Base-by-base conservation (phyloP, 2,888 invertebrate genomes). In the Pediacus dermestoides region DNA sequence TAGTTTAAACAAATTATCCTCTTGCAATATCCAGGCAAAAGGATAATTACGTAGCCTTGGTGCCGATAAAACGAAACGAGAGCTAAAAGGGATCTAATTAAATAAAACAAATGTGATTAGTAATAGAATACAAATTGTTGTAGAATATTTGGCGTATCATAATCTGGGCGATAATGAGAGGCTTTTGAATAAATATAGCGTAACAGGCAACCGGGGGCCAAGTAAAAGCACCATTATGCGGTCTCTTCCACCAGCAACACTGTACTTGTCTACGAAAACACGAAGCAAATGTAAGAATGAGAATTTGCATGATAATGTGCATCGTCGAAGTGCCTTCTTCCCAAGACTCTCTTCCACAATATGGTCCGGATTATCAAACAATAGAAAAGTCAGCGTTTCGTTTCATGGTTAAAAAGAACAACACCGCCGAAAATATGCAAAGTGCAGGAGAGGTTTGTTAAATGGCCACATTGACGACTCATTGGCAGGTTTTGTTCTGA, bases 291-390 rank as follows among this genome's bases (percentile, higher is more conserved):
- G 66, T 66, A 67, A 68, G 66, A 66, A 66, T 62, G 58, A 56
- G 62, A 64, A 68, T 68, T 68, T 68, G 65, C 68, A 68, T 68
- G 64, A 65, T 66, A 68, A 68, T 68, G 63, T 58, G 50, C 52
- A 57, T 52, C 48, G 59, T 55, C 55, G 57, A 61, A 66, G 63
- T 63, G 58, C 62, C n/a, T 60, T 63, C 57, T 58, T 53, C 46
- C 46, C 42, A 50, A 51, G 56, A 52, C 50, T 56, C 53, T 46
- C 50, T 40, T 50, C n/a, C 36, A 50, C 56, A 57, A 58, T 59
- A 57, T 56, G 58, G 58, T 49, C 54, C 50, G 57, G 57, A 60
- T 60, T 58, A 55, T 33, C 45, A 44, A 44, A 48, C 46, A 43
- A 48, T 44, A 37, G 45, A 34, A 43, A 39, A 34, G 27, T 26